Conservation (phyloP, 1,140 invertebrate species). For the Ptiloglossa arizonensis region DNA sequence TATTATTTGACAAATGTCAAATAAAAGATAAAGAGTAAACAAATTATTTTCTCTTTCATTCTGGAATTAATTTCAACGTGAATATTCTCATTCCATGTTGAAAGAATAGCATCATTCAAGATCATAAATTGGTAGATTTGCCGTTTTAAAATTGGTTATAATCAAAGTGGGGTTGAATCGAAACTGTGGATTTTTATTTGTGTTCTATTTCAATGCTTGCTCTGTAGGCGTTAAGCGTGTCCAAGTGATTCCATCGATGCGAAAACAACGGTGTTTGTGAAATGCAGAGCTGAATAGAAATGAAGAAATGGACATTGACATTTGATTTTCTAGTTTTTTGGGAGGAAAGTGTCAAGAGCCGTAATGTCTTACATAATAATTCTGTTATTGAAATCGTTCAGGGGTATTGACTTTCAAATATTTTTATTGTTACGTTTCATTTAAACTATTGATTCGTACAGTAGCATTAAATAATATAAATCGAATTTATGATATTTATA, state of each 20-base stretch:
- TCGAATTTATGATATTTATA: too few relatives aligned
- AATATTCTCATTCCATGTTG: too few relatives aligned
- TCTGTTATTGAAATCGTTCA: neutral
- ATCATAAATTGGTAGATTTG: too few relatives aligned
- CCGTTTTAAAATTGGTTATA: neutral
- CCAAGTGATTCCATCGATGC: neutral
- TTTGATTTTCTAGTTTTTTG: neutral
- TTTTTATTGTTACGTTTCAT: too few relatives aligned
- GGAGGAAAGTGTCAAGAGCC: neutral
- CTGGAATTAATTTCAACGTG: too few relatives aligned
- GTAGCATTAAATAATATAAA: too few relatives aligned
- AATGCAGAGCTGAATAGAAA: neutral
- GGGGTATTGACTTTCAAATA: too few relatives aligned
- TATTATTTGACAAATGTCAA: too few relatives aligned
- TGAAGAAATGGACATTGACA: conserved; percentile 13
- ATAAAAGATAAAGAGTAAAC: too few relatives aligned
- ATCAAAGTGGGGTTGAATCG: neutral
- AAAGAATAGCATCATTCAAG: too few relatives aligned
- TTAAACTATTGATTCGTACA: too few relatives aligned
- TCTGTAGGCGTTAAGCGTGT: neutral
- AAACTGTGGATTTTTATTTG: neutral
- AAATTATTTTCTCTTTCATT: too few relatives aligned
- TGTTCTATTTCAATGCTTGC: neutral
- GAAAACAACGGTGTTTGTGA: neutral
- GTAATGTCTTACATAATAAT: neutral